A percentile compares a stretch with the other conserved stretches of the same genome.
Evolutionary conservation across 2,888 invertebrate genomes (phyloP).

Genomic region (Eilema depressum): DNA sequence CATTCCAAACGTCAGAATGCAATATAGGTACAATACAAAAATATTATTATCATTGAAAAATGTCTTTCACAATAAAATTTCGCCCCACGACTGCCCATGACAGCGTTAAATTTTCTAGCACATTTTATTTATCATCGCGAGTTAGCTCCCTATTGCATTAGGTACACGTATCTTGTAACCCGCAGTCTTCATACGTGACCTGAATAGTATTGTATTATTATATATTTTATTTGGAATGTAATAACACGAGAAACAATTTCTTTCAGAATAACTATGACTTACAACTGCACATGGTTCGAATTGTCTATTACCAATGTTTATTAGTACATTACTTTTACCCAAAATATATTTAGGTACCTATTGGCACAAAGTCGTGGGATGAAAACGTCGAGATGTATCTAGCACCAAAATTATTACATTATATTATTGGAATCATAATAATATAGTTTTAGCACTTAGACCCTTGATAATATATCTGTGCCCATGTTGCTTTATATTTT

Average conservation of each 20-base stretch:
- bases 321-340: not conserved
- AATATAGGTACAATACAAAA: not conserved
- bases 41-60: not conserved
- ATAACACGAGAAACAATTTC: slow-evolving; percentile 10
- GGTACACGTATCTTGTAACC: slow-evolving; percentile 11
- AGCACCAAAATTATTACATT: too few relatives aligned
- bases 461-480: not conserved
- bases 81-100: not conserved
- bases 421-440: too few relatives aligned
- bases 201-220: slow-evolving; percentile 12
- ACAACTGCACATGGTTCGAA: not conserved
- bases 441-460: not conserved
- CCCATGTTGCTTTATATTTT: not conserved
- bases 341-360: too few relatives aligned
- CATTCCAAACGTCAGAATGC: not conserved
- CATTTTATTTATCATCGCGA: slow-evolving; percentile 1
- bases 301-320: not conserved
- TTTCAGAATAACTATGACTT: not conserved
- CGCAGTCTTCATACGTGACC: slow-evolving; percentile 13
- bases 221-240: slow-evolving; percentile 3
- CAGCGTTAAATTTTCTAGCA: slow-evolving; percentile 6
- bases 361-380: too few relatives aligned
- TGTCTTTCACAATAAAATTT: not conserved
- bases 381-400: too few relatives aligned
- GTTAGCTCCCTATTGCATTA: slow-evolving; percentile 4